Conservation (phyloP, 2,888 invertebrate genomes). For the Chymomyza fuscimana region DNA sequence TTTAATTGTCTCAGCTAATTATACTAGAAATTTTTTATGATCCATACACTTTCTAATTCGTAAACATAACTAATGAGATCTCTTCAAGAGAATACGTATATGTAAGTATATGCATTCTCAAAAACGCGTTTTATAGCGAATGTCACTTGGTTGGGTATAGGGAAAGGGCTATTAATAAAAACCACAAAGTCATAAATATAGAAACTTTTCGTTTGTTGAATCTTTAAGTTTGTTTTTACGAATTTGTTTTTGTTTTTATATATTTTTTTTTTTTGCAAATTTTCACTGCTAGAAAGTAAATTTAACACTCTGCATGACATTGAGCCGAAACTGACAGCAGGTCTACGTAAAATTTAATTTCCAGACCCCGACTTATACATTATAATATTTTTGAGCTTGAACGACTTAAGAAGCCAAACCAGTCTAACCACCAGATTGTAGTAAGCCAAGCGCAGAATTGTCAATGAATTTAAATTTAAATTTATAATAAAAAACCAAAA, state of each 20-base stretch:
- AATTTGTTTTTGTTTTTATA: neutral
- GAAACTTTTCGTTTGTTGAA: neutral
- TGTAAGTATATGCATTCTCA: neutral
- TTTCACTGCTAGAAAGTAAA: conserved; percentile 56
- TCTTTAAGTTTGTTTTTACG: conserved; percentile 1
- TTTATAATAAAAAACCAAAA: conserved; percentile 8
- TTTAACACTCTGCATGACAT: conserved; percentile 11
- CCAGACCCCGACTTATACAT: neutral
- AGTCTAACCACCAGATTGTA: neutral
- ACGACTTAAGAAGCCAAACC: conserved; percentile 1
- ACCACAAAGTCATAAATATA: neutral
- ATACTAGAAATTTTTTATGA: neutral
- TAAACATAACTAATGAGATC: neutral
- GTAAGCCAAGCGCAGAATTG: conserved; percentile 10
- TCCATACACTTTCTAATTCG: neutral
- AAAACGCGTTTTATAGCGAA: neutral
- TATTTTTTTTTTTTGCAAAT: conserved; percentile 29
- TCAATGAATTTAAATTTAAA: conserved; percentile 14
- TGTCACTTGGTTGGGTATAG: neutral
- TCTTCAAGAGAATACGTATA: neutral
- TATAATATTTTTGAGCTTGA: neutral
- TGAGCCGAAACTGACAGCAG: conserved; percentile 6
- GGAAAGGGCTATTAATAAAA: neutral
- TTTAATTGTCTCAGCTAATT: neutral
- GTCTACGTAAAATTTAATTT: neutral